These are phyloP conservation scores for Neoniphon sammara DNA, from an alignment of 2,797 vertebrate genomes.

Conservation along the genomic window DNA sequence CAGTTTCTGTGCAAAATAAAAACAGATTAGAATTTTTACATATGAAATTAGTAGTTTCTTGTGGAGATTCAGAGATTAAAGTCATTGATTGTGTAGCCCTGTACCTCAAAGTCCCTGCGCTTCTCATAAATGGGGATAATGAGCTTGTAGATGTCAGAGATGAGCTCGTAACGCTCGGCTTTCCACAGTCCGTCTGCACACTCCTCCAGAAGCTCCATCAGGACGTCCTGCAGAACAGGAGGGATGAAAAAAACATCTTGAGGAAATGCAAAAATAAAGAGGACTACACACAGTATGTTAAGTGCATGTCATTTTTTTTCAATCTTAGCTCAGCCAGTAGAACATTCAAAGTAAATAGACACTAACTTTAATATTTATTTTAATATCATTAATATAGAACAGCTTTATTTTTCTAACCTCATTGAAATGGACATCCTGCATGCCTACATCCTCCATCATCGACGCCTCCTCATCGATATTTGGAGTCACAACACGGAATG, in stretches of 20 bases:
- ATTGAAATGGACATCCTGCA: slow-evolving; percentile 99
- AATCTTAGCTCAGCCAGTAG: too few species aligned
- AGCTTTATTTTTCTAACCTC: slow-evolving; percentile 82
- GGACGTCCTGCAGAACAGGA: slow-evolving; percentile 86
- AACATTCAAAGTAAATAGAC: too few species aligned
- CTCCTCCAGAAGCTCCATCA: slow-evolving; percentile 95
- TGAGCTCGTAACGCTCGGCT: slow-evolving; percentile 97
- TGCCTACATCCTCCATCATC: slow-evolving; percentile 99
- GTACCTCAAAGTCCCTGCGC: slow-evolving; percentile 96
- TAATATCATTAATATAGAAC: neutral
- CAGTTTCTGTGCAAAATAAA: slow-evolving; percentile 86
- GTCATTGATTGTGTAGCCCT: neutral
- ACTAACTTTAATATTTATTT: too few species aligned
- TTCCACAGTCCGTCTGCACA: slow-evolving; percentile 98
- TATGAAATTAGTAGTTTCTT: neutral
- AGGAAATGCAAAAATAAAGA: too few species aligned
- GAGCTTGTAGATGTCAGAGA: slow-evolving; percentile 96
- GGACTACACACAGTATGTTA: neutral
- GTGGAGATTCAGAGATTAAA: neutral
- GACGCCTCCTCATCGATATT: slow-evolving; percentile 97
- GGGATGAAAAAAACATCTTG: neutral
- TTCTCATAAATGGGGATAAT: slow-evolving; percentile 99
- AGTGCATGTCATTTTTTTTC: neutral
- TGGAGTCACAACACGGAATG: slow-evolving; percentile 94
- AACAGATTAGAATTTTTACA: neutral